phyloP scores from a whole-genome alignment of 1,140 invertebrate genomes.

The Muscidifurax raptorellus region DNA sequence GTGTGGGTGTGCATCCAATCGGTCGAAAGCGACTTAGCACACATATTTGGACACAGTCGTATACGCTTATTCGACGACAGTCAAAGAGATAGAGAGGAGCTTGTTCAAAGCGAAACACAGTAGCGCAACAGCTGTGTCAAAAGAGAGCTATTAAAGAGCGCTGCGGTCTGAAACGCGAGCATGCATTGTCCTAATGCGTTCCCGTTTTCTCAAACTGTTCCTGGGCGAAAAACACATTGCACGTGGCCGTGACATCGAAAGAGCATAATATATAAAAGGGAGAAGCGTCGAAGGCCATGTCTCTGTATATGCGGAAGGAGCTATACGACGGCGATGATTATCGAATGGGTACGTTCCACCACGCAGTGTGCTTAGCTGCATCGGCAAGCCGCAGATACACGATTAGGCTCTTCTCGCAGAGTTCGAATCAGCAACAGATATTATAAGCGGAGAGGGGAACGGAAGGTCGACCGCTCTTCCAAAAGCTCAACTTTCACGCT shows the following conservation, averaged over 20 bases:
- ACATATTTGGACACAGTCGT: not conserved
- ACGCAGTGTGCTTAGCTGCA: not conserved
- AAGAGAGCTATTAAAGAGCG: not conserved
- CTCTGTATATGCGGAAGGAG: too few species aligned
- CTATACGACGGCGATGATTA: not conserved
- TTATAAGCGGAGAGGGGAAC: not conserved
- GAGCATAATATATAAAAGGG: too few species aligned
- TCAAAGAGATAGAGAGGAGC: not conserved
- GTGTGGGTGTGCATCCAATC: not conserved
- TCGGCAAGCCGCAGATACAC: not conserved
- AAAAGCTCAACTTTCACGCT: constrained; percentile 6
- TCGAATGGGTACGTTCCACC: not conserved
- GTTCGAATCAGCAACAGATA: not conserved
- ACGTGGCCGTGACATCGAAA: too few species aligned
- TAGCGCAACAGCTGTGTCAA: not conserved
- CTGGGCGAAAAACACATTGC: too few species aligned
- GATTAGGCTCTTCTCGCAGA: not conserved
- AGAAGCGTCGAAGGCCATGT: too few species aligned
- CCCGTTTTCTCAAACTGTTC: too few species aligned
- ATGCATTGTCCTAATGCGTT: too few species aligned
- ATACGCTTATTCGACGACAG: not conserved
- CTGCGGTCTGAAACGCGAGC: not conserved
- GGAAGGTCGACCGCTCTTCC: not conserved
- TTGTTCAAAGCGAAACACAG: not conserved
- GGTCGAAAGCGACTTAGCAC: not conserved